Percentiles rank a stretch among this genome's conserved stretches.
Conservation (phyloP, 2,888 invertebrate species). For the Aproaerema taeniolella region DNA sequence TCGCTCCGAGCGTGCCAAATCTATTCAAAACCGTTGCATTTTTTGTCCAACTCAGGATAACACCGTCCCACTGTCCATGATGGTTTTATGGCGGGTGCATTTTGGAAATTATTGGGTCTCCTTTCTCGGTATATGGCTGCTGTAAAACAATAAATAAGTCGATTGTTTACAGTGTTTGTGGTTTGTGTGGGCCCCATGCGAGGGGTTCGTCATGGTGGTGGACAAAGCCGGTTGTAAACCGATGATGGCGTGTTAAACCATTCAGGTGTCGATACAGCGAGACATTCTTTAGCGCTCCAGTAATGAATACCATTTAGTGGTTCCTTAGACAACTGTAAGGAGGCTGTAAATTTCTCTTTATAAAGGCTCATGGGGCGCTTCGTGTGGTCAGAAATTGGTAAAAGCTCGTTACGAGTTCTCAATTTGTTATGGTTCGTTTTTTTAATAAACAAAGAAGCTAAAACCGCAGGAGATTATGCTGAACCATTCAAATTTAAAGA, state of each 20-base stretch:
- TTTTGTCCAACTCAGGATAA: conserved; percentile 16
- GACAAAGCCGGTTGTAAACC: conserved; percentile 42
- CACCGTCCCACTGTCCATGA: conserved; percentile 49
- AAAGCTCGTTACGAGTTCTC: conserved; percentile 39
- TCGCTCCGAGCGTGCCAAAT: conserved; percentile 52
- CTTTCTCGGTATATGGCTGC: conserved; percentile 59
- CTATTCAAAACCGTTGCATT: conserved; percentile 35
- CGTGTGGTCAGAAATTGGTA: conserved; percentile 36
- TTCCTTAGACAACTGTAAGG: conserved; percentile 41
- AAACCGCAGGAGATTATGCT: conserved; percentile 13
- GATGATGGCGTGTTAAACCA: conserved; percentile 52
- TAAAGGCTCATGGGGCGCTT: conserved; percentile 40
- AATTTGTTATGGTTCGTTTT: conserved; percentile 13
- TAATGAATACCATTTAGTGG: conserved; percentile 37
- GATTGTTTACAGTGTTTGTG: conserved; percentile 64
- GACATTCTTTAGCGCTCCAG: conserved; percentile 43
- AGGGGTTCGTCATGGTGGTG: conserved; percentile 45
- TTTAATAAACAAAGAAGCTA: conserved; percentile 6
- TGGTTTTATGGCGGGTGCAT: conserved; percentile 69
- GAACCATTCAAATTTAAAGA: conserved; percentile 1
- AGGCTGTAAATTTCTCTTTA: conserved; percentile 23
- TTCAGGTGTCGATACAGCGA: too few relatives aligned
- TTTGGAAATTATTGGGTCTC: conserved; percentile 53
- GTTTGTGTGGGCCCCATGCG: conserved; percentile 54
- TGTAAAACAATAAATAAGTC: conserved; percentile 71